Conservation (phyloP, 2,888 invertebrate species). For the Chymomyza procnemis region DNA sequence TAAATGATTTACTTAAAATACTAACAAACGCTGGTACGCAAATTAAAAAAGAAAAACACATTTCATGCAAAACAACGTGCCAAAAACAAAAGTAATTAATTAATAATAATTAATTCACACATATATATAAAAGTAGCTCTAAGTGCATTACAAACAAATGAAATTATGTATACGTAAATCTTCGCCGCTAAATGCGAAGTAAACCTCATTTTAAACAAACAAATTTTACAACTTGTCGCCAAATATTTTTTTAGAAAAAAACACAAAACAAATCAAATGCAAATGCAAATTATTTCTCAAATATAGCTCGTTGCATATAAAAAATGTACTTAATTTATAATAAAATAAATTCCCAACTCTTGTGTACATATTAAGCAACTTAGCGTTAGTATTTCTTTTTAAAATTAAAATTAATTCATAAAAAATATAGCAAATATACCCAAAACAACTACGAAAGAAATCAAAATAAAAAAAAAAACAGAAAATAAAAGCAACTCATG, state of each 20-base stretch:
- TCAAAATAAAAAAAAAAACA: conserved; percentile 51
- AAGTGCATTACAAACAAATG: conserved; percentile 51
- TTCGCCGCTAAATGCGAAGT: conserved; percentile 22
- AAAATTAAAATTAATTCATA: conserved; percentile 22
- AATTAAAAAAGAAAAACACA: background rate
- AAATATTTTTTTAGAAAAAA: conserved; percentile 1
- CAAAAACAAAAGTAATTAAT: conserved; percentile 42
- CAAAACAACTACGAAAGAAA: conserved; percentile 42
- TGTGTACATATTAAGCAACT: conserved; percentile 51
- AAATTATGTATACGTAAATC: conserved; percentile 74
- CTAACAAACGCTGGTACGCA: conserved; percentile 24
- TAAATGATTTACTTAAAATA: background rate
- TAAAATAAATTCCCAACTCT: background rate
- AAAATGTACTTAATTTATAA: background rate
- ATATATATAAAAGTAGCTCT: conserved; percentile 46
- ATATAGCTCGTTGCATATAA: background rate
- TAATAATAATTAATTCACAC: background rate
- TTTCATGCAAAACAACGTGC: conserved; percentile 34
- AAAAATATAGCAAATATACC: conserved; percentile 20
- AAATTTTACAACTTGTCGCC: background rate
- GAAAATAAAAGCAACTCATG: conserved; percentile 55
- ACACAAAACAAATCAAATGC: background rate
- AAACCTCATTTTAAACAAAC: conserved; percentile 39
- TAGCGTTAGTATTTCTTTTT: conserved; percentile 57
- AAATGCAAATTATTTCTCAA: conserved; percentile 4